Base-by-base conservation (phyloP, 2,797 vertebrate genomes). In the Coendou prehensilis region DNA sequence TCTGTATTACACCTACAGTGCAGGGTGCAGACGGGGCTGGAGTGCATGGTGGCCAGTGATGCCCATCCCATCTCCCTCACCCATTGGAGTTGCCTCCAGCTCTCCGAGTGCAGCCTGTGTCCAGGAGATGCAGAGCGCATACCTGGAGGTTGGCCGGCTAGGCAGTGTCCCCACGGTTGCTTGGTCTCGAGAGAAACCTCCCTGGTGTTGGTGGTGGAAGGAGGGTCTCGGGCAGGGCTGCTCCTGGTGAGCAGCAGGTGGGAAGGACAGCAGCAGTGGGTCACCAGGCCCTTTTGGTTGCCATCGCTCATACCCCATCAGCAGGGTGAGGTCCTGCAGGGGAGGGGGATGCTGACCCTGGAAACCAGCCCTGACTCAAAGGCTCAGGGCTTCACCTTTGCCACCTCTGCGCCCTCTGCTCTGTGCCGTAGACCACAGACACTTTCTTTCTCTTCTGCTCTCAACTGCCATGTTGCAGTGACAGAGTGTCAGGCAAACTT, bases 11-110 rank as follows among this genome's bases (percentile, higher is more conserved):
- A 50, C 18, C 10, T 3, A 6, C 13, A 20, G 69, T 37, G 81
- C 47, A 47, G 15, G 17, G 26, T 41, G 5, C 23, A 6, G 89
- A 52, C 23, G 6, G 20, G 9, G 9, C 59, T 3, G n/a, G 22
- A 11, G n/a, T 52, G 5, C 10, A 5, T 0, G 9, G n/a, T 2
- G 75, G 28, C 8, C 52, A 20, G 5, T 2, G 9, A 11, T 9
- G 11, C 28, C 18, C 4, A 18, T 23, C 20, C 78, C 14, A 2
- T n/a, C 9, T 63, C 18, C 50, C 4, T 50, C 13, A 30, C 7
- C 47, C 33, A 30, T 22, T 30, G 11, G 17, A 50, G 9, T 6
- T 30, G 59, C n/a, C 78, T 26, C 41, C 41, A 45, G 33, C 5
- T 10, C 33, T 54, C 10, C 6, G 17, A 33, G 54, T 17, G n/a